phyloP scores from a whole-genome alignment of 2,888 invertebrate genomes.

The Stegana nigrithorax region DNA sequence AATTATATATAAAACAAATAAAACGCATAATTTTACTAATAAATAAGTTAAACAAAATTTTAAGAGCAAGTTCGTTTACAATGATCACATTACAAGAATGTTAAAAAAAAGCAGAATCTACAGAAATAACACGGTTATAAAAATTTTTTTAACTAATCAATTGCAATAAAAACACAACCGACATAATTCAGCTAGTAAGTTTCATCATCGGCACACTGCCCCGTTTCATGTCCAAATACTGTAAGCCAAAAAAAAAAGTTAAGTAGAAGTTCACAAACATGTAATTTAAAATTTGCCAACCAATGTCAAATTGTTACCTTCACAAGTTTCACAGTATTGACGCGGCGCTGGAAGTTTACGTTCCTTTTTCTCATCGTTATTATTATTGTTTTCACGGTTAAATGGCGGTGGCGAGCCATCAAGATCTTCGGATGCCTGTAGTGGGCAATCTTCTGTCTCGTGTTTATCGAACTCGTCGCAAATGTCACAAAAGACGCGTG shows the following conservation, averaged over 20 bases:
- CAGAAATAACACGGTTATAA: conserved; percentile 7
- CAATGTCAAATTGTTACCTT: conserved; percentile 80
- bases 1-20: conserved; percentile 21
- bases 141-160: conserved; percentile 26
- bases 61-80: conserved; percentile 21
- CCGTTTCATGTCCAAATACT: conserved; percentile 91
- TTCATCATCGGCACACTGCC: conserved; percentile 84
- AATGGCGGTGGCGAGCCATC: conserved; percentile 46
- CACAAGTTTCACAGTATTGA: conserved; percentile 93
- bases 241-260: conserved; percentile 20
- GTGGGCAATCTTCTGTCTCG: conserved; percentile 97
- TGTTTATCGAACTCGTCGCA: conserved; percentile 97
- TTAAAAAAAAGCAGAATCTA: conserved; percentile 3
- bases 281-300: background rate
- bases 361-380: conserved; percentile 54
- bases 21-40: conserved; percentile 30
- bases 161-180: too few species aligned
- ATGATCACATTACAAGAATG: conserved; percentile 24
- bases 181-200: conserved; percentile 48
- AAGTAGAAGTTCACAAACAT: too few species aligned
- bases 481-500: conserved; percentile 95
- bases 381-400: conserved; percentile 45
- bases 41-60: conserved; percentile 33
- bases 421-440: conserved; percentile 78
- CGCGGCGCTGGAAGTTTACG: conserved; percentile 70